Evolutionary conservation across 2,888 invertebrate genomes (phyloP), one percentile per base, ranked within the genome.

Genomic region (Apodemia zela): DNA sequence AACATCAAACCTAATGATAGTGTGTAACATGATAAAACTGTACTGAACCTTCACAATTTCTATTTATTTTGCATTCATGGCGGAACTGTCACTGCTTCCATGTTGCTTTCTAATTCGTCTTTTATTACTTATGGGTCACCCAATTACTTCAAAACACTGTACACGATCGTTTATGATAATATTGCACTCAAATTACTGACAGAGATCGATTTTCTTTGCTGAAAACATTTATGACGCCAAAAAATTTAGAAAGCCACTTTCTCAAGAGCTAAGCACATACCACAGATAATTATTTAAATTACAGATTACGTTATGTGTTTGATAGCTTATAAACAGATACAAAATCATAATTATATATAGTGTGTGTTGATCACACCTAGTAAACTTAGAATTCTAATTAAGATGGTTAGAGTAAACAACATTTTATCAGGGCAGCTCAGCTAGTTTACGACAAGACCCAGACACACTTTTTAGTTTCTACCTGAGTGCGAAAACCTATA

Each of bases 1-100:
- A 57, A 64, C 60, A 49, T 49, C 18, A 15, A 11, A 3, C 35
- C 51, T 13, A 62, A 11, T 3, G n/a, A n/a, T 47, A 47, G 7
- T 17, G 17, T 47, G 7, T 47, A 17, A 17, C 8, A n/a, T 47
- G 17, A 47, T 47, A 47, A 47, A 15, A 47, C 45, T 47, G 47
- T 68, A 70, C 66, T 63, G 72, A 80, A 89, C 89, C 90, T 89
- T 82, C 80, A 80, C 80, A 89, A 85, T 89, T 88, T 88, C 86
- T 92, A 92, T 92, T 92, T 92, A 91, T 91, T 91, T 91, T 91
- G 92, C 91, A 89, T 92, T 92, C 92, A 92, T 92, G 92, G 92
- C 92, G 92, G 92, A 92, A 92, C 92, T 92, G 92, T 92, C 92
- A 92, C 81, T 81, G 89, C 92, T 92, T 91, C 92, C 92, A 92